Evolutionary conservation across 1,140 invertebrate species (phyloP), one percentile per base, ranked within the genome.

Genomic region (Lasaia peninsularis): DNA sequence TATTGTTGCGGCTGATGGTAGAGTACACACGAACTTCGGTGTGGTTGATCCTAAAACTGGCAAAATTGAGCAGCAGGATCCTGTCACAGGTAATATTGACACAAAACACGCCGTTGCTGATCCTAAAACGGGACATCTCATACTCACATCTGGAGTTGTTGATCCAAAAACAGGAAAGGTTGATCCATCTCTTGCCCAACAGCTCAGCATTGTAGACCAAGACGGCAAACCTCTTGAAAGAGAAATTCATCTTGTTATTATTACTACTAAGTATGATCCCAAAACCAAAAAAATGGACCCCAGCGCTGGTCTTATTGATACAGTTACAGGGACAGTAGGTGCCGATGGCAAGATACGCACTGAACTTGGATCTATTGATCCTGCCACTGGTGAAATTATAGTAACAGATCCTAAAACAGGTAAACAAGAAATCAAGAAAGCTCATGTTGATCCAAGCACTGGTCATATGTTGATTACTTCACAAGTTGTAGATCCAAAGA

Each of bases 401-500:
- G 73, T 89, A 14, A 87, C 80, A 20, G 88, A 92, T 74, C 89
- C 91, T 3, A 88, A 80, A 62, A 91, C 89, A 9, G 90, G 89
- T 9, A 89, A 88, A 66, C 73, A 89, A 60, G 86, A 90, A 63
- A 73, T 86, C 16, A 91, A 90, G 67, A 90, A 91, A 59, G 89
- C 91, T 6, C 86, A 90, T 59, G 72, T 92, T 35, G 90, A 92
- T 63, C 90, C 91, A 7, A 71, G 84, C 24, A 92, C 91, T 4
- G 91, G 91, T 0, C 91, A 92, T 57, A 89, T 92, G 67, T 75
- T 91, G n/a, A 78, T 92, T 31, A 86, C 91, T 1, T 91, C 90
- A 33, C 90, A 92, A 7, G 79, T 91, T 10, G 70, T 91, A 4
- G 93, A 93, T 78, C 92, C 92, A 1, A 92, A 92, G 70, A 93